Base-by-base conservation (phyloP, 2,888 invertebrate species). In the Tetanocera ferruginea region DNA sequence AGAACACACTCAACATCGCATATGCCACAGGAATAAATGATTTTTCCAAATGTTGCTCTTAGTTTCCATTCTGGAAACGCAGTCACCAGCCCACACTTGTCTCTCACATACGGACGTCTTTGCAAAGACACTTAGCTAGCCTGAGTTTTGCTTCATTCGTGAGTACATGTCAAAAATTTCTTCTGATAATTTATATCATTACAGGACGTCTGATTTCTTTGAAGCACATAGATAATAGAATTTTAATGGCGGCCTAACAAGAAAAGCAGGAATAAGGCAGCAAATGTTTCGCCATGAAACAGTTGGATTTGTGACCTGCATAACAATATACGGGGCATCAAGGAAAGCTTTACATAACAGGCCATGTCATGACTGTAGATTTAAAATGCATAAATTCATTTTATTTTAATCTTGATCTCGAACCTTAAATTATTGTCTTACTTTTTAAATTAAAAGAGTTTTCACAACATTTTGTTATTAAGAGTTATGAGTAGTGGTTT, bases 291-390 rank as follows among this genome's bases (percentile, higher is more conserved):
- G 31, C 14, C 34, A 31, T 66, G 64, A 66, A 66, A 31, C 31
- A 66, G n/a, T 66, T 66, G 64, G 64, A 66, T 51, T 51, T 69
- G 69, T 69, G 69, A 28, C 51, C 28, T 49, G 69, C 67, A 67
- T 67, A 67, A 49, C 60, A 60, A 60, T 28, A 60, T 2, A 60
- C 6, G 2, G 14, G 11, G 14, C 43, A 43, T 43, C 11, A 43
- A 43, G 43, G 1, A 43, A 43, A 43, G 14, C 11, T 11, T 43
- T 11, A 3, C 43, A 43, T 11, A 14, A 14, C 11, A 43, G 14
- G 3, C 1, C 43, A 43, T 43, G 43, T 11, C 43, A 11, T 43
- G 43, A 14, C 43, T 43, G 14, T 3, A 6, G 11, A 43, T 43
- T 1, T 1, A 14, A 11, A 43, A 43, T 43, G 11, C 14, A 2